A percentile compares a stretch with the other conserved stretches of the same genome.
These are phyloP conservation scores for Aporrectodea caliginosa DNA, from an alignment of 1,140 invertebrate species.

Conservation along the genomic window DNA sequence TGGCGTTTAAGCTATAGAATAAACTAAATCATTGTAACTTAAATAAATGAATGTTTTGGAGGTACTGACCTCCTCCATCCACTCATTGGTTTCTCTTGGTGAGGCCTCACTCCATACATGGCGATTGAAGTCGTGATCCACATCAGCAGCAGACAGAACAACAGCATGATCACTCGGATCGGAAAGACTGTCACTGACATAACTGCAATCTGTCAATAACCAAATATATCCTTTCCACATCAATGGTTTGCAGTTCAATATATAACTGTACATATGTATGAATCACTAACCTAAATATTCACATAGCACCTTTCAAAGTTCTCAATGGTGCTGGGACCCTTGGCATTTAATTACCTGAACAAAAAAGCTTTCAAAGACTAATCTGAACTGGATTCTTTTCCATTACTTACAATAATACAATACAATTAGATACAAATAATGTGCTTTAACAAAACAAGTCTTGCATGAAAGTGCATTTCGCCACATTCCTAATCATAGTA, in stretches of 20 bases:
- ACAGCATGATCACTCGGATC: slow-evolving; percentile 1
- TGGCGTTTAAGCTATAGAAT: too few relatives aligned
- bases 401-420: too few relatives aligned
- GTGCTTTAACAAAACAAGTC: too few relatives aligned
- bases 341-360: neutral
- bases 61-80: slow-evolving; percentile 22
- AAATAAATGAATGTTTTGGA: too few relatives aligned
- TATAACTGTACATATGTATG: neutral
- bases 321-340: neutral
- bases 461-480: too few relatives aligned
- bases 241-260: neutral
- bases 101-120: neutral
- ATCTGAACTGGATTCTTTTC: neutral
- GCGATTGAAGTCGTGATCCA: neutral
- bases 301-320: neutral
- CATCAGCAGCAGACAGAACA: neutral
- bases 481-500: too few relatives aligned
- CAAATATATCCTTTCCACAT: too few relatives aligned
- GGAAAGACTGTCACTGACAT: slow-evolving; percentile 22
- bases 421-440: too few relatives aligned
- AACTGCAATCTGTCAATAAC: slow-evolving; percentile 3
- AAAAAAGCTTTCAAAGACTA: neutral
- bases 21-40: too few relatives aligned
- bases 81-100: neutral
- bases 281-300: neutral